A percentile compares a stretch with the other conserved stretches of the same genome.
Evolutionary conservation across 2,888 invertebrate species (phyloP).

Genomic region (Drosophila paranaensis): DNA sequence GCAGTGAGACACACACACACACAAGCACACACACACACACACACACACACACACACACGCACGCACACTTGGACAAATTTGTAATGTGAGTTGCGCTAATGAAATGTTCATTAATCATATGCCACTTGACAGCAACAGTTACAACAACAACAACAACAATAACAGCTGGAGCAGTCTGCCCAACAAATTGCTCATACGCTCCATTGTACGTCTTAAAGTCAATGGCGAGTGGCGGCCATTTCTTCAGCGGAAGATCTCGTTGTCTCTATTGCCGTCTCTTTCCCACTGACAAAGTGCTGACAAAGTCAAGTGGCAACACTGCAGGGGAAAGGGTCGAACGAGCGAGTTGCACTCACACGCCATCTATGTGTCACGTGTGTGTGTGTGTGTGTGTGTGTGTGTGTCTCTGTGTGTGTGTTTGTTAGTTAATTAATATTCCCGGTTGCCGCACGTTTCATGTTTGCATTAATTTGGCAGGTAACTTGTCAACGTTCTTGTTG

Average conservation of each 20-base stretch:
- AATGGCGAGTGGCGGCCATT: slow-evolving; percentile 21
- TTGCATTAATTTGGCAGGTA: slow-evolving; percentile 82
- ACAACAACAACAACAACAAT: slow-evolving; percentile 3
- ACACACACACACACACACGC: slow-evolving; percentile 30
- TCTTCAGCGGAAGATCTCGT: slow-evolving; percentile 19
- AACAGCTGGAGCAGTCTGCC: too few relatives aligned
- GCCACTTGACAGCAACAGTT: slow-evolving; percentile 43
- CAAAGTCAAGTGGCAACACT: slow-evolving; percentile 63
- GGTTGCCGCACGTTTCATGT: slow-evolving; percentile 76
- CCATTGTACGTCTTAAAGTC: slow-evolving; percentile 31
- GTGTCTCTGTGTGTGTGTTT: slow-evolving; percentile 45
- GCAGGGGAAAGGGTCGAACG: slow-evolving; percentile 3
- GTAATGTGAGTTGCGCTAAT: slow-evolving; percentile 70
- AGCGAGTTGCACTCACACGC: slow-evolving; percentile 25
- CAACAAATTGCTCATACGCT: slow-evolving; percentile 54
- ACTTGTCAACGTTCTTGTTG: slow-evolving; percentile 78
- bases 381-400: slow-evolving; percentile 37
- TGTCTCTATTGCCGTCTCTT: not conserved
- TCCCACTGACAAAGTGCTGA: slow-evolving; percentile 40
- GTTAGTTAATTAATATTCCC: slow-evolving; percentile 82
- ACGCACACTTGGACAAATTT: slow-evolving; percentile 7
- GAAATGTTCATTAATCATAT: slow-evolving; percentile 81
- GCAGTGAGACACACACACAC: slow-evolving; percentile 29
- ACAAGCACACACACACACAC: slow-evolving; percentile 19
- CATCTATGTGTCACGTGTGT: slow-evolving; percentile 5